Percentiles rank a stretch among this genome's conserved stretches.
These are phyloP conservation scores for Geopemphigus sp. DNA, from an alignment of 1,140 invertebrate species.

Conservation along the genomic window DNA sequence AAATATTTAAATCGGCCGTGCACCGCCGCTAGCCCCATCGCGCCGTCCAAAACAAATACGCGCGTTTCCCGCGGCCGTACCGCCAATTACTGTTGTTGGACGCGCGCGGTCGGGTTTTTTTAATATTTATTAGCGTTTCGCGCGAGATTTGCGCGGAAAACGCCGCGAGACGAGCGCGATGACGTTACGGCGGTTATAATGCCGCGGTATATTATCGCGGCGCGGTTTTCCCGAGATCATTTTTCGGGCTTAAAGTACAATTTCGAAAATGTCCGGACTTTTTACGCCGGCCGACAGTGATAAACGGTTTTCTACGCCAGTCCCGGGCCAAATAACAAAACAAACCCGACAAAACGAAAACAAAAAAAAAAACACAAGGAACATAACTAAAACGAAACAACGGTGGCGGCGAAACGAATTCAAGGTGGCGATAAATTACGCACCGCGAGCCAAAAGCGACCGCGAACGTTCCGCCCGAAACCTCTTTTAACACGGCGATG, in stretches of 20 bases:
- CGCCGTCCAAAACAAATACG: too few relatives aligned
- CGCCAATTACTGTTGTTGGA: too few relatives aligned
- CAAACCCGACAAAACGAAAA: constrained; percentile 1
- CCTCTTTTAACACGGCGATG: neutral
- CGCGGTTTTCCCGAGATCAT: neutral
- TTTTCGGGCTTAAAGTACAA: constrained; percentile 15
- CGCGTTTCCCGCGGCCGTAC: too few relatives aligned
- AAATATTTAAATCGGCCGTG: too few relatives aligned
- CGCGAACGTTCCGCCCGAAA: neutral
- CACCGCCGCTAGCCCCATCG: too few relatives aligned
- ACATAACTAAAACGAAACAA: constrained; percentile 4
- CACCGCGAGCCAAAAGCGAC: neutral
- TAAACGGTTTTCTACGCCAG: constrained; percentile 18
- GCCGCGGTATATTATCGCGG: too few relatives aligned
- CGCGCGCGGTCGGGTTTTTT: too few relatives aligned
- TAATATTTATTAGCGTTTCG: too few relatives aligned
- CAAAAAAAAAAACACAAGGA: too few relatives aligned
- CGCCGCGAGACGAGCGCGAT: too few relatives aligned
- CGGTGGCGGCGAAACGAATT: constrained; percentile 14
- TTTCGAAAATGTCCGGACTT: constrained; percentile 21
- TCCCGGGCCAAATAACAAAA: neutral
- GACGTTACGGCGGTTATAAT: neutral
- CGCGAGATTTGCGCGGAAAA: too few relatives aligned
- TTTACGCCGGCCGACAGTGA: constrained; percentile 25
- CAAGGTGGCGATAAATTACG: constrained; percentile 27